Evolutionary conservation across 2,888 invertebrate genomes (phyloP).

Genomic region (Oligia fasciuncula): DNA sequence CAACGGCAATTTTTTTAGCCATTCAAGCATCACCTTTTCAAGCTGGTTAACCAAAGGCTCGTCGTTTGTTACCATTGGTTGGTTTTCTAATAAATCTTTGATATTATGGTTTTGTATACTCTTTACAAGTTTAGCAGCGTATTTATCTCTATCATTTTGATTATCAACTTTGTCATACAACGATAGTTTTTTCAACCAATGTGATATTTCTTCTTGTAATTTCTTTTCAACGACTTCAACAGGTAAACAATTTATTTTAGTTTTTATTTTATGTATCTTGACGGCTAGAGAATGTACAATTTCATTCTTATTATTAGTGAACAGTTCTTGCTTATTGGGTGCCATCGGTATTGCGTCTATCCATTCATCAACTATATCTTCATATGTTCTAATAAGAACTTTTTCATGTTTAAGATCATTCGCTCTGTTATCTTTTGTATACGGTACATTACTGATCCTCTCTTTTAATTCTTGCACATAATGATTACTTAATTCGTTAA

Average conservation of each 20-base stretch:
- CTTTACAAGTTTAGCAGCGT: constrained; percentile 41
- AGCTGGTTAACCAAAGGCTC: constrained; percentile 2
- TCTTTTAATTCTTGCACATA: constrained; percentile 39
- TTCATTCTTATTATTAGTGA: constrained; percentile 45
- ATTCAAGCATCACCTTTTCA: constrained; percentile 31
- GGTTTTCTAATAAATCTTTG: not conserved
- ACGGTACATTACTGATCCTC: constrained; percentile 31
- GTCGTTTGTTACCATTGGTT: not conserved
- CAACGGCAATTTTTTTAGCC: constrained; percentile 36
- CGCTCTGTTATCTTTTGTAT: not conserved
- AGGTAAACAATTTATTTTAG: constrained; percentile 9
- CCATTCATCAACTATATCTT: constrained; percentile 59
- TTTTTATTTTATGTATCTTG: constrained; percentile 40
- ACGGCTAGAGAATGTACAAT: constrained; percentile 52
- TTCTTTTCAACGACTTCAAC: constrained; percentile 14
- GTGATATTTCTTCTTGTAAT: constrained; percentile 44
- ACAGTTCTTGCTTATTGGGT: constrained; percentile 7
- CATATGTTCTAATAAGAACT: constrained; percentile 36
- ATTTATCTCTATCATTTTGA: constrained; percentile 25
- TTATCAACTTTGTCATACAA: constrained; percentile 40
- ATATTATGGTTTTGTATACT: constrained; percentile 26
- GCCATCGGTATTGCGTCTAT: constrained; percentile 42
- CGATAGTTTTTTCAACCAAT: constrained; percentile 62
- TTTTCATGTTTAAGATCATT: constrained; percentile 40
- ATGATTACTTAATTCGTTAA: constrained; percentile 23